Conservation (phyloP, 2,113 vertebrate species). For the Columba livia region DNA sequence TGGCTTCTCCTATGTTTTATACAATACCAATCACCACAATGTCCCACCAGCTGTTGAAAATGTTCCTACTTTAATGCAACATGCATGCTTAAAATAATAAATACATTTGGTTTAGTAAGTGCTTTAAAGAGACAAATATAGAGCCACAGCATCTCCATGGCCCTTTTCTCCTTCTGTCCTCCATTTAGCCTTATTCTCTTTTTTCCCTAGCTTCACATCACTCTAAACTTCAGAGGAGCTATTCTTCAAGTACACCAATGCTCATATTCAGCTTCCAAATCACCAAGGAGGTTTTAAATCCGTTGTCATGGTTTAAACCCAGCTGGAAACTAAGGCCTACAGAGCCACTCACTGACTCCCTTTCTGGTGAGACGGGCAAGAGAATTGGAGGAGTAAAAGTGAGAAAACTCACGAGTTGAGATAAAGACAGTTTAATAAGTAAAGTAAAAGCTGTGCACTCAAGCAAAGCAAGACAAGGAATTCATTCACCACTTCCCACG, state of each 20-base stretch:
- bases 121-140: not conserved
- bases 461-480: too few species aligned
- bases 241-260: not conserved
- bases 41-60: not conserved
- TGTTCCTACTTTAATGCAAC: not conserved
- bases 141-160: not conserved
- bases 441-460: too few species aligned
- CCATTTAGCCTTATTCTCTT: not conserved
- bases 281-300: not conserved
- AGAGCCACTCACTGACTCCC: too few species aligned
- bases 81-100: not conserved
- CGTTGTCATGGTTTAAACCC: too few species aligned
- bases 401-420: too few species aligned
- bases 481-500: too few species aligned
- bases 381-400: too few species aligned
- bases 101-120: not conserved
- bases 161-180: not conserved
- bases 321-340: too few species aligned
- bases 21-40: accelerated
- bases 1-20: not conserved
- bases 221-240: not conserved
- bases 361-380: too few species aligned
- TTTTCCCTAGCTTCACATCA: not conserved
- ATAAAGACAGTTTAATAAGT: too few species aligned
- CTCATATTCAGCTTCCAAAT: not conserved